Conservation (phyloP, 1,140 invertebrate species). For the Ips typographus region DNA sequence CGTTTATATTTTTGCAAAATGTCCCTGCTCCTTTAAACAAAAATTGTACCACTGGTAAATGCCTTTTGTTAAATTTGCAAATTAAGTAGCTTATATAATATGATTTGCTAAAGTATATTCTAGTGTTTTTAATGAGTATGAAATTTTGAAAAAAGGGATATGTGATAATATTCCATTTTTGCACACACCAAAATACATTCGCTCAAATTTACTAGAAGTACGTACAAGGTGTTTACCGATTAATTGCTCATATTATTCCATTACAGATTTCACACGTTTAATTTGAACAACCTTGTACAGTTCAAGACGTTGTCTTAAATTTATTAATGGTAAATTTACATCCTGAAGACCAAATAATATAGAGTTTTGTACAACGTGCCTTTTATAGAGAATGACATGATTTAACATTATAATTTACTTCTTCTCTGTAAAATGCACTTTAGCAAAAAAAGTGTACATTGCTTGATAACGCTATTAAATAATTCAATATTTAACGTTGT, state of each 20-base stretch:
- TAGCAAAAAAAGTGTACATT: slow-evolving; percentile 39
- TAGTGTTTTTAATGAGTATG: no score
- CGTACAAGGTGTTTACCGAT: no score
- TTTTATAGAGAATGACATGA: slow-evolving; percentile 6
- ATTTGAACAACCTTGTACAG: not conserved
- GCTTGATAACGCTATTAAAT: slow-evolving; percentile 39
- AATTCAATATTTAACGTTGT: slow-evolving; percentile 22
- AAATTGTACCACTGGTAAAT: no score
- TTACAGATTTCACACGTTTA: no score
- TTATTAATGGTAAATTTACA: slow-evolving; percentile 8
- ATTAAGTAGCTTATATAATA: no score
- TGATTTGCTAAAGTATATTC: no score
- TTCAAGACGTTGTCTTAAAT: not conserved
- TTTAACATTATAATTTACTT: not conserved
- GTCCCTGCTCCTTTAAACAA: not conserved
- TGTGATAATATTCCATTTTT: no score
- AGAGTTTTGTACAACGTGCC: slow-evolving; percentile 5
- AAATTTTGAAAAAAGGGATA: no score
- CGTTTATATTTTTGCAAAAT: slow-evolving; percentile 10
- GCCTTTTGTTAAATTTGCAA: no score
- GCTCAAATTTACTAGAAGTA: no score
- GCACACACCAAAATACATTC: no score
- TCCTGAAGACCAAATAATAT: slow-evolving; percentile 16
- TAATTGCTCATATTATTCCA: no score
- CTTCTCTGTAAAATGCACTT: slow-evolving; percentile 40